Conservation (phyloP, 2,797 vertebrate genomes). For the Syngnathus rostellatus region DNA sequence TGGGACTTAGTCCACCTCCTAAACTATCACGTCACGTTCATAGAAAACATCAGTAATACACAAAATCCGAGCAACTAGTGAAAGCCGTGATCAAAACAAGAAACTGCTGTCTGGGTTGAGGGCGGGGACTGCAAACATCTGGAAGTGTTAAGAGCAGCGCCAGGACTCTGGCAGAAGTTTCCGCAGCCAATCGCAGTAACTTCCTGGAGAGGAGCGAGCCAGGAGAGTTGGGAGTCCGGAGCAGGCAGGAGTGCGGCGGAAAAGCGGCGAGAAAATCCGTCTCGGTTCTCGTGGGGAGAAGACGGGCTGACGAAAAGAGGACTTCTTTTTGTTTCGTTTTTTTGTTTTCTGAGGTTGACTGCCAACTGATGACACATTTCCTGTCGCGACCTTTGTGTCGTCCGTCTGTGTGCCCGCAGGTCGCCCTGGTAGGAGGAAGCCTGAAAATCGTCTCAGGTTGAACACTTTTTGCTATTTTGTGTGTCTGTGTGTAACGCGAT, state of each 20-base stretch:
- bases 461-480: not conserved
- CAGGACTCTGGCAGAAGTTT: constrained; percentile 47
- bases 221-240: not conserved
- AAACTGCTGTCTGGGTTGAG: not conserved
- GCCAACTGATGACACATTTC: not conserved
- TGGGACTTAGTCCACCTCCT: not conserved
- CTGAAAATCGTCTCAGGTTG: constrained; percentile 56
- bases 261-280: not conserved
- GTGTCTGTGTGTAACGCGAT: not conserved
- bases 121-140: constrained; percentile 44
- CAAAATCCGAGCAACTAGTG: not conserved
- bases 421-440: constrained; percentile 53
- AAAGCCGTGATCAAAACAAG: not conserved
- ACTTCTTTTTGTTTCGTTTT: not conserved
- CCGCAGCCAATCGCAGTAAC: constrained; percentile 39
- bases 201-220: constrained; percentile 21
- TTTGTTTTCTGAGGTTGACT: not conserved
- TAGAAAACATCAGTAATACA: not conserved
- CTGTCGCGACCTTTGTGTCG: not conserved
- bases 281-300: not conserved
- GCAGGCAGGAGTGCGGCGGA: not conserved
- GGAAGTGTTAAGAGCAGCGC: constrained; percentile 44
- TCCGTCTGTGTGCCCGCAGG: constrained; percentile 20
- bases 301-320: not conserved
- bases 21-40: not conserved